phyloP scores from a whole-genome alignment of 2,113 vertebrate species.

The Eubucco bourcierii region DNA sequence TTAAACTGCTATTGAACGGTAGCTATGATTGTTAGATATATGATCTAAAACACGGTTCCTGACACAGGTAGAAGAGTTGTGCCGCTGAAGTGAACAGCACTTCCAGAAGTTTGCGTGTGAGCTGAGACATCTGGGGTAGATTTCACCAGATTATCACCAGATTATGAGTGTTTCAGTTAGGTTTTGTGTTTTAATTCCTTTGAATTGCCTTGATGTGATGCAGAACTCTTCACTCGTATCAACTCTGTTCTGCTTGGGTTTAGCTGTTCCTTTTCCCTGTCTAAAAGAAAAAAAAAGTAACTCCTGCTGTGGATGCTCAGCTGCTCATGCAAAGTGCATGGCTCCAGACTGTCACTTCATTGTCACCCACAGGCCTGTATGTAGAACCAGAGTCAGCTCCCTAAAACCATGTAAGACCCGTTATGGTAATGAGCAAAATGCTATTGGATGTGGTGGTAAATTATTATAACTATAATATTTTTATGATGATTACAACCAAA shows the following conservation, averaged over 20 bases:
- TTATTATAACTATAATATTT: not conserved
- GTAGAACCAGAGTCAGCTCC: not conserved
- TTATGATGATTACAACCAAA: too few relatives aligned
- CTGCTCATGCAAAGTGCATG: accelerated
- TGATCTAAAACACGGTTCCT: not conserved
- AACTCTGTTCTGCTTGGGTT: accelerated
- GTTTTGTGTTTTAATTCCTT: not conserved
- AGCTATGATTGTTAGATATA: not conserved
- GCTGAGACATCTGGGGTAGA: not conserved
- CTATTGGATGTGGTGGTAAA: not conserved
- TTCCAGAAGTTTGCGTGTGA: not conserved
- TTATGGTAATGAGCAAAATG: not conserved
- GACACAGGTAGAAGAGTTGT: not conserved
- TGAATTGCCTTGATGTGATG: not conserved
- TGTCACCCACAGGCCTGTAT: not conserved
- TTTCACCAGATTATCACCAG: not conserved
- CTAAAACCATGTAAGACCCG: not conserved
- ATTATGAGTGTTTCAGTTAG: not conserved
- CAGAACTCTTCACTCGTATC: not conserved
- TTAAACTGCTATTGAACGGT: not conserved
- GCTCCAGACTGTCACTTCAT: not conserved
- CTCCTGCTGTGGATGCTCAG: not conserved
- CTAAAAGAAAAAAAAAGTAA: not conserved
- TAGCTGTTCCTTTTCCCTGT: not conserved
- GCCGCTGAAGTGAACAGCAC: not conserved